Evolutionary conservation across 2,113 vertebrate genomes (phyloP), one percentile per base, ranked within the genome.

Genomic region (Girardinichthys multiradiatus): DNA sequence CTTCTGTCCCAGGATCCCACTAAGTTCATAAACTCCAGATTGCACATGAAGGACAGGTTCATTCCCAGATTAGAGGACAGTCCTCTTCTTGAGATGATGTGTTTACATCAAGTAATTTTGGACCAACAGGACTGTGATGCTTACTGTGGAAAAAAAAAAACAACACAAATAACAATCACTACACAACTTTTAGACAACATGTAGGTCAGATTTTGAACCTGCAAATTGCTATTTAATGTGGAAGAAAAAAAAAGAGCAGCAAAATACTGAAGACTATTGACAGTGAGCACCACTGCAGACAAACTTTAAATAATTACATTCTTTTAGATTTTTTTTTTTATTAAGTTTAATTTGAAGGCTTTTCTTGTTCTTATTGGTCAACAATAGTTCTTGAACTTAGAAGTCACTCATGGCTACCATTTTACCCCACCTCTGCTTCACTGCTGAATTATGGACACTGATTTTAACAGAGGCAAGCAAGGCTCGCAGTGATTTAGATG

Each of bases 81-180:
- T 58, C 76, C 9, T 82, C 80, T 64, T 66, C 65, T 73, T 27
- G 67, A 6, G 3, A 10, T 0, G 3, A 10, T 0, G 0, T 1
- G 15, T 30, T 77, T 1, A 78, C 4, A 65, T 0, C 8, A 4
- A 72, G 67, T 15, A 77, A 24, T 59, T 0, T 1, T 75, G 85
- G 26, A 74, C 0, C 15, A 63, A 0, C 68, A 85, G 64, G 24
- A 51, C 1, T 3, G 19, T 0, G 0, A 0, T 0, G 26, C 14
- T 84, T 67, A 74, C 83, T 89, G 7, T 45, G 70, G 21, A 17
- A 1, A 13, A 58, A 70, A n/a, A 11, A 27, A 57, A 27, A 27
- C 5, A 35, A 35, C n/a, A 2, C 9, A 15, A 33, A n/a, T 14
- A 27, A 33, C 0, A 33, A 0, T 4, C 0, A 54, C 45, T 21